phyloP scores from a whole-genome alignment of 2,113 vertebrate species.

The Gavialis gangeticus region DNA sequence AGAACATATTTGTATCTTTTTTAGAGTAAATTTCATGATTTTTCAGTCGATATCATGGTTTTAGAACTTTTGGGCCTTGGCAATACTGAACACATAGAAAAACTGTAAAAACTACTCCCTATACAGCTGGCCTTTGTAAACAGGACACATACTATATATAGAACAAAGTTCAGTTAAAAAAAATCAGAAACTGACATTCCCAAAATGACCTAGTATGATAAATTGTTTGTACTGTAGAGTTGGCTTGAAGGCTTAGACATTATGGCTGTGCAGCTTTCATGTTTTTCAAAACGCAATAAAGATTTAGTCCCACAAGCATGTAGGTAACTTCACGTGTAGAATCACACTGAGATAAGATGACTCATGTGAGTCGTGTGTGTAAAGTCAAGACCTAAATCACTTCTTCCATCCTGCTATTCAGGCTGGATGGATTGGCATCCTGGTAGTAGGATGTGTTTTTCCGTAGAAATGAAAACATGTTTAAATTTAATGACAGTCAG shows the following conservation, averaged over 20 bases:
- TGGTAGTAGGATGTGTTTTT: conserved; percentile 52
- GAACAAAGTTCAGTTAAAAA: not conserved
- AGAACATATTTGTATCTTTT: not conserved
- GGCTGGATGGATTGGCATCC: conserved; percentile 44
- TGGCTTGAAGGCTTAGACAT: conserved; percentile 1
- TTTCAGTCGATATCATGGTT: not conserved
- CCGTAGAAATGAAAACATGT: not conserved
- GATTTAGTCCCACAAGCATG: not conserved
- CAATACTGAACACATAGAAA: not conserved
- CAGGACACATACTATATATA: not conserved
- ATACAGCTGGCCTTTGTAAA: not conserved
- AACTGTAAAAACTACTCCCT: not conserved
- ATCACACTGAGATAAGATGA: conserved; percentile 48
- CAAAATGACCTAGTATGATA: not conserved
- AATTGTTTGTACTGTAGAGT: not conserved
- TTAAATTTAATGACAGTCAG: conserved; percentile 62
- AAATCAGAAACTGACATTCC: not conserved
- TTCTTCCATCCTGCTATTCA: conserved; percentile 50
- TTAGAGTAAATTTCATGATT: not conserved
- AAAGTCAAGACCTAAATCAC: conserved; percentile 62
- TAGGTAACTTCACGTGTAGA: conserved; percentile 7
- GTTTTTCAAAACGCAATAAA: not conserved
- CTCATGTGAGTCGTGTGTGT: conserved; percentile 45
- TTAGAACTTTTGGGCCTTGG: not conserved
- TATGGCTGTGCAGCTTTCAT: conserved; percentile 26